phyloP scores from a whole-genome alignment of 2,888 invertebrate species.

The Platypus cylindrus region DNA sequence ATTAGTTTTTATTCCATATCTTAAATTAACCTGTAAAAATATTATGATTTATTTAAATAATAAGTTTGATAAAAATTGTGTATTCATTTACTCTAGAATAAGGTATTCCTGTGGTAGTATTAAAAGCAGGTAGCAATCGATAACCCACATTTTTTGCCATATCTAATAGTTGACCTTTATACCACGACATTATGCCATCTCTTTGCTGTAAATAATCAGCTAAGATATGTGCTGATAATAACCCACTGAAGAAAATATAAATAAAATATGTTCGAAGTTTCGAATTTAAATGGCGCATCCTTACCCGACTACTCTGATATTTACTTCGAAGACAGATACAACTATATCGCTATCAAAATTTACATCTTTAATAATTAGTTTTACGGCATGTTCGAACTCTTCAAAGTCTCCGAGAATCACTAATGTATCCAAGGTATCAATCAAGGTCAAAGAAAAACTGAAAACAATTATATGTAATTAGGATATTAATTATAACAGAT shows the following conservation, averaged over 20 bases:
- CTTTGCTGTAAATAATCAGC: slow-evolving; percentile 69
- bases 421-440: slow-evolving; percentile 88
- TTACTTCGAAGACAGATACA: slow-evolving; percentile 97
- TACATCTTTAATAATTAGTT: slow-evolving; percentile 73
- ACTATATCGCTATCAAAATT: slow-evolving; percentile 87
- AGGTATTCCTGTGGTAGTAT: slow-evolving; percentile 94
- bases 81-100: slow-evolving; percentile 77
- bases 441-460: slow-evolving; percentile 91
- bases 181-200: slow-evolving; percentile 66
- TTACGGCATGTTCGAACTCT: slow-evolving; percentile 87
- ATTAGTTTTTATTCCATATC: slow-evolving; percentile 67
- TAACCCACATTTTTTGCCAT: slow-evolving; percentile 90
- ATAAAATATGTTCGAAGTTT: slow-evolving; percentile 7
- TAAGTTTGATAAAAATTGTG: too few species aligned
- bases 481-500: too few species aligned
- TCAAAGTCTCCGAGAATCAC: slow-evolving; percentile 84
- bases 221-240: slow-evolving; percentile 85
- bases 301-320: slow-evolving; percentile 93
- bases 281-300: slow-evolving; percentile 18
- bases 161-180: slow-evolving; percentile 71
- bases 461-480: too few species aligned
- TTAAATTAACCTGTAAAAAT: slow-evolving; percentile 56
- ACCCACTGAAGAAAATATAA: slow-evolving; percentile 46
- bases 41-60: neutral
- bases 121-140: slow-evolving; percentile 91